Percentiles rank a stretch among this genome's conserved stretches.
phyloP scores from a whole-genome alignment of 1,140 invertebrate species.

The Chrysoperla carnea region DNA sequence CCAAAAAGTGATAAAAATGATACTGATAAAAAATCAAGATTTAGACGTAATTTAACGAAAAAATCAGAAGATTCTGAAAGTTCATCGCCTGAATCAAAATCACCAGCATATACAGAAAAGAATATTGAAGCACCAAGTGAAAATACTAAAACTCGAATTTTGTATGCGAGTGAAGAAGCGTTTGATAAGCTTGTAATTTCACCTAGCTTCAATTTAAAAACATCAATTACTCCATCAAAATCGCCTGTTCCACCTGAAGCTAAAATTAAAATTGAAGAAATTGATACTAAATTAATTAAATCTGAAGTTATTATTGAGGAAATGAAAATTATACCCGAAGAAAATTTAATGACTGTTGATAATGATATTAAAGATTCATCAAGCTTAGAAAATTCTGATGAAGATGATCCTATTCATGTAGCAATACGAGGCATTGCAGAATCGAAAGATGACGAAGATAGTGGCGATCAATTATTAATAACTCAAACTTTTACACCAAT shows the following conservation, averaged over 20 bases:
- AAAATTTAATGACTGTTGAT: too few relatives aligned
- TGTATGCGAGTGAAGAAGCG: conserved; percentile 20
- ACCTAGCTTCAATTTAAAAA: conserved; percentile 17
- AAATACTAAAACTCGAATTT: conserved; percentile 4
- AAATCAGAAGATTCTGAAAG: conserved; percentile 12
- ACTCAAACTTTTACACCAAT: conserved; percentile 9
- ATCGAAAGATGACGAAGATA: conserved; percentile 22
- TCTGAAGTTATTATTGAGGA: too few relatives aligned
- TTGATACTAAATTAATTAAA: too few relatives aligned
- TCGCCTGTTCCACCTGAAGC: too few relatives aligned
- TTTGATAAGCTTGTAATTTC: conserved; percentile 31
- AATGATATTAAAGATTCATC: conserved; percentile 6
- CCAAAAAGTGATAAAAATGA: conserved; percentile 9
- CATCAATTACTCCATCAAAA: background rate
- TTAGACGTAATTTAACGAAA: conserved; percentile 9
- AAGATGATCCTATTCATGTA: conserved; percentile 32
- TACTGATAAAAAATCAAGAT: conserved; percentile 11
- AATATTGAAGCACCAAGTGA: conserved; percentile 4
- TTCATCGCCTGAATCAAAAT: conserved; percentile 7
- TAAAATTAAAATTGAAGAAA: too few relatives aligned
- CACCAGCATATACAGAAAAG: conserved; percentile 8
- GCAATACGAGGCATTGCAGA: conserved; percentile 25
- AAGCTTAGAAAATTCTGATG: conserved; percentile 25
- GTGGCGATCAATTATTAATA: conserved; percentile 17
- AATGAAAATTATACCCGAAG: too few relatives aligned